Percentiles rank a stretch among this genome's conserved stretches.
Evolutionary conservation across 2,797 vertebrate genomes (phyloP).

Genomic region (Champsocephalus esox): DNA sequence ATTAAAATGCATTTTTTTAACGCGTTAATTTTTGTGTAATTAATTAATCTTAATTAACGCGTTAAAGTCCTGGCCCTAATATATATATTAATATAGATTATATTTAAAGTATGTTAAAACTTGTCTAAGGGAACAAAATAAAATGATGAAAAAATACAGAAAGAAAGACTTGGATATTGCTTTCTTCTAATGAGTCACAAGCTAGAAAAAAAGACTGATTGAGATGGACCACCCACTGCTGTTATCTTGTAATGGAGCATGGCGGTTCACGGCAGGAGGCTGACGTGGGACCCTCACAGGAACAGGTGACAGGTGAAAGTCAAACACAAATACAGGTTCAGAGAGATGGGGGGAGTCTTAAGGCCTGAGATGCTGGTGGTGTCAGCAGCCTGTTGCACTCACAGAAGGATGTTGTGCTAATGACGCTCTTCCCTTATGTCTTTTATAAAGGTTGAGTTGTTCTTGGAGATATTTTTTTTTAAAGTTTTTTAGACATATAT

Average conservation of each 20-base stretch:
- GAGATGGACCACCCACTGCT: conserved; percentile 78
- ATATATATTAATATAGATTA: too few relatives aligned
- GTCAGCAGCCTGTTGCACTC: conserved; percentile 15
- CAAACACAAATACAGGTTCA: conserved; percentile 72
- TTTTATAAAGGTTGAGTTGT: conserved; percentile 2
- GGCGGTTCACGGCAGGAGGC: conserved; percentile 57
- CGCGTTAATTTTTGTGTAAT: too few relatives aligned
- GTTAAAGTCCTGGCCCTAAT: too few relatives aligned
- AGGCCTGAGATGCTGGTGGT: conserved; percentile 50
- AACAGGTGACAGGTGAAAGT: conserved; percentile 80
- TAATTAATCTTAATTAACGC: too few relatives aligned
- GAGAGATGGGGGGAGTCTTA: conserved; percentile 49
- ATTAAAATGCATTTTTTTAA: too few relatives aligned
- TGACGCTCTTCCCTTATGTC: conserved; percentile 5
- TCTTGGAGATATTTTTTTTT: too few relatives aligned
- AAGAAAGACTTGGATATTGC: not conserved
- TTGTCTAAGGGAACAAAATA: too few relatives aligned
- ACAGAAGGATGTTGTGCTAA: conserved; percentile 26
- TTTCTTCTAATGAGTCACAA: not conserved
- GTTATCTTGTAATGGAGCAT: conserved; percentile 82
- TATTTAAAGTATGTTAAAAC: not conserved
- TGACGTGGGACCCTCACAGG: conserved; percentile 77
- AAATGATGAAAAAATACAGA: not conserved
- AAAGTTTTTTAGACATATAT: too few relatives aligned
- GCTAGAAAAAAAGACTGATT: not conserved